A percentile compares a stretch with the other conserved stretches of the same genome.
Conservation (phyloP, 2,113 vertebrate species). For the Platichthys flesus region DNA sequence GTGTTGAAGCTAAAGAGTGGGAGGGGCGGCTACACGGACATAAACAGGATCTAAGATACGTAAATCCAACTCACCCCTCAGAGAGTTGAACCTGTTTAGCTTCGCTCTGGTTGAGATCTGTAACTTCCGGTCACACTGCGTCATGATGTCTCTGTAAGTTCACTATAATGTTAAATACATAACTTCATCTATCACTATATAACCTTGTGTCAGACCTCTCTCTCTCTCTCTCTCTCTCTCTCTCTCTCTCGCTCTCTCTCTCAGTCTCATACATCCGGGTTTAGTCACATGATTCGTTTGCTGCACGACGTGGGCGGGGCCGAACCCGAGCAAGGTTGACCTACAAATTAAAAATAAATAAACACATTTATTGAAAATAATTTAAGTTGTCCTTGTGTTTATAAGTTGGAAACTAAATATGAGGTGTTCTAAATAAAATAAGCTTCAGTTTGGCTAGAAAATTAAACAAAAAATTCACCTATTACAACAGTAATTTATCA, state of each 20-base stretch:
- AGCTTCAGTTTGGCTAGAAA: no score
- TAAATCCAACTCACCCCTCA: conserved; percentile 63
- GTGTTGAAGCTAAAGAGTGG: neutral
- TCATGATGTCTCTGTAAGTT: conserved; percentile 47
- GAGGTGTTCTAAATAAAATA: no score
- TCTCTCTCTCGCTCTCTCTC: neutral
- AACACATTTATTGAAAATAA: neutral
- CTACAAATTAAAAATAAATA: neutral
- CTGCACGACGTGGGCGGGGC: neutral
- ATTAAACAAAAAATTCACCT: no score
- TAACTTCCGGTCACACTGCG: conserved; percentile 38
- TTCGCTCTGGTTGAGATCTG: conserved; percentile 78
- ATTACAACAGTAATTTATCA: no score
- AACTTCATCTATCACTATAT: no score
- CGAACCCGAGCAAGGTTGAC: no score
- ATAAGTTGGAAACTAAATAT: no score
- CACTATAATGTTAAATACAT: neutral
- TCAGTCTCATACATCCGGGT: conserved; percentile 39
- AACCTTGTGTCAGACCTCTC: neutral
- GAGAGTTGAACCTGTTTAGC: conserved; percentile 76
- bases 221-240: neutral
- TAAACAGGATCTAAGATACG: neutral
- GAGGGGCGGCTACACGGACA: neutral
- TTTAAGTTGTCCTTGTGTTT: neutral
- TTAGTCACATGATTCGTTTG: conserved; percentile 17